These are phyloP conservation scores for Drosophila willistoni DNA, from an alignment of 1,140 invertebrate genomes.

Conservation along the genomic window DNA sequence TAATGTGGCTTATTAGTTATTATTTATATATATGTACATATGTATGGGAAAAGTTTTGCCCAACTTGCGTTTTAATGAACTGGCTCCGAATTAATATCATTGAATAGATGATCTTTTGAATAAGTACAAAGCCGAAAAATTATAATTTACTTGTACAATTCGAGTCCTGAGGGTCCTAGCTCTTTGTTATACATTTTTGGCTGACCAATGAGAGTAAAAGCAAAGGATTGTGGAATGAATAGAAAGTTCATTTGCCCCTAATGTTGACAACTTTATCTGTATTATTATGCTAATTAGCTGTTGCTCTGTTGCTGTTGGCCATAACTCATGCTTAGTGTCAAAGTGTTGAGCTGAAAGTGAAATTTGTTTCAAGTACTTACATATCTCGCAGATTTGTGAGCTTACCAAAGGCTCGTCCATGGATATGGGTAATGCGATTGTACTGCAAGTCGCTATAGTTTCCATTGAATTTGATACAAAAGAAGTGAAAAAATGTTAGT, in stretches of 20 bases:
- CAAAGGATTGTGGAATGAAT: background rate
- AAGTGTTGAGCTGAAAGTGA: conserved; percentile 16
- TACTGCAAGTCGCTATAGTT: conserved; percentile 73
- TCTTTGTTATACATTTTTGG: conserved; percentile 12
- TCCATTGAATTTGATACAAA: background rate
- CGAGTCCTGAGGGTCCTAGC: conserved; percentile 31
- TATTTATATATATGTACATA: conserved; percentile 44
- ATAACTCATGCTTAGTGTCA: conserved; percentile 58
- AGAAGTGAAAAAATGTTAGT: background rate
- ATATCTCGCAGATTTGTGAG: conserved; percentile 69
- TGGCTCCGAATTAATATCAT: conserved; percentile 55
- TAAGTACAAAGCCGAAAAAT: conserved; percentile 48
- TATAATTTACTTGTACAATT: conserved; percentile 33
- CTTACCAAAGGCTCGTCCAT: conserved; percentile 74
- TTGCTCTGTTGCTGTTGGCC: background rate
- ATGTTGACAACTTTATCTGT: conserved; percentile 40
- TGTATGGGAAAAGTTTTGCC: conserved; percentile 41
- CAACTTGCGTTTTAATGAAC: conserved; percentile 56
- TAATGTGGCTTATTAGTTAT: conserved; percentile 25
- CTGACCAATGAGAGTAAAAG: conserved; percentile 26
- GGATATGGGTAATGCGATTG: conserved; percentile 78
- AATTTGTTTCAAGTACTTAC: conserved; percentile 67
- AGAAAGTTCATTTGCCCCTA: conserved; percentile 46
- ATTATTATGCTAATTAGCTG: conserved; percentile 64
- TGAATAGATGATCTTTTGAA: conserved; percentile 40